Conservation (phyloP, 2,113 vertebrate species). For the Trichomycterus rosablanca region DNA sequence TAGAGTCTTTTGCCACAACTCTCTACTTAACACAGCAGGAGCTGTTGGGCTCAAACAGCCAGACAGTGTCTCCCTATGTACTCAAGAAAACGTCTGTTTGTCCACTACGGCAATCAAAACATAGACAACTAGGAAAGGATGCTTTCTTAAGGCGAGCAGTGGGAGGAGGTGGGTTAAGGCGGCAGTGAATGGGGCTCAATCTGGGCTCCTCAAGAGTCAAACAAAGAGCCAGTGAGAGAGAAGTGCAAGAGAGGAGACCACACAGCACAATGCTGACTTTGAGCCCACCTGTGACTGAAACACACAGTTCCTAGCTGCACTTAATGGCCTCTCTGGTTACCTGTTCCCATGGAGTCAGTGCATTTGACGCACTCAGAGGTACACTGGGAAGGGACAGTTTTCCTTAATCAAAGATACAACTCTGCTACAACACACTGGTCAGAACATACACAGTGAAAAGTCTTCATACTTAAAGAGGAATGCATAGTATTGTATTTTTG, state of each 20-base stretch:
- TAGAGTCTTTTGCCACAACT: conserved; percentile 40
- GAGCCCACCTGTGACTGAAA: conserved; percentile 42
- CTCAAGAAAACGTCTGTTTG: conserved; percentile 64
- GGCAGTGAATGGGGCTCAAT: conserved; percentile 50
- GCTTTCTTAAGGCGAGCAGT: too few species aligned
- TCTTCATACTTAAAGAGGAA: too few species aligned
- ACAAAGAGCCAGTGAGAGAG: conserved; percentile 67
- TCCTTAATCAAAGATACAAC: conserved; percentile 34
- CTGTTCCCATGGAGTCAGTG: conserved; percentile 50
- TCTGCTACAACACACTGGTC: too few species aligned
- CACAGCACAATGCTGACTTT: conserved; percentile 37
- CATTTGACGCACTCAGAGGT: conserved; percentile 43
- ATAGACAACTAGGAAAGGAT: conserved; percentile 36
- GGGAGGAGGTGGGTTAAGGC: conserved; percentile 51
- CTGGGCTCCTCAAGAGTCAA: too few species aligned
- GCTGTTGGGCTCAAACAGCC: conserved; percentile 49
- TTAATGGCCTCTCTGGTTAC: conserved; percentile 57
- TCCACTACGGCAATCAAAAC: conserved; percentile 53
- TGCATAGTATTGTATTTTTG: too few species aligned
- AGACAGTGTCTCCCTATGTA: conserved; percentile 36
- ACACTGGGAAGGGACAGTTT: conserved; percentile 26
- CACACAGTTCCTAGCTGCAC: conserved; percentile 36
- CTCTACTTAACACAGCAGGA: conserved; percentile 50
- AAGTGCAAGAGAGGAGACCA: conserved; percentile 45
- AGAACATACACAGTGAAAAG: too few species aligned